Evolutionary conservation across 2,113 vertebrate genomes (phyloP).

Genomic region (Bos indicus): DNA sequence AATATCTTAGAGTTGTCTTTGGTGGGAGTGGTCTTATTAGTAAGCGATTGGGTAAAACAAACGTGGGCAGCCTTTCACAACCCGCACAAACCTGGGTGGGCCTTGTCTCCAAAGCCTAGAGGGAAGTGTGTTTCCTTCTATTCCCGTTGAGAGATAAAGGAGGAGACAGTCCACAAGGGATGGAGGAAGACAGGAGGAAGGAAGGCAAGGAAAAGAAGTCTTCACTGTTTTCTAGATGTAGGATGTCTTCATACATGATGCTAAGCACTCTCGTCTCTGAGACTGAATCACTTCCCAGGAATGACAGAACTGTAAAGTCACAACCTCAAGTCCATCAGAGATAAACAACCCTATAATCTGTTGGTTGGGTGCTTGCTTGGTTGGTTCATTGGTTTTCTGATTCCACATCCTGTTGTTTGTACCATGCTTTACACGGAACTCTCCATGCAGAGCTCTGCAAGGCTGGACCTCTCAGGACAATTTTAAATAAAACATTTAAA

Average conservation of each 20-base stretch:
- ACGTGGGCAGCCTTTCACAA: too few species aligned
- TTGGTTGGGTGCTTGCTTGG: too few species aligned
- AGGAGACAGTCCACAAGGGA: neutral
- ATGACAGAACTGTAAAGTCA: neutral
- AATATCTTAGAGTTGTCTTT: neutral
- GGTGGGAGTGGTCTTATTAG: neutral
- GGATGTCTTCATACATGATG: neutral
- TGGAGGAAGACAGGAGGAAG: neutral
- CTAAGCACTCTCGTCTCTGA: accelerated
- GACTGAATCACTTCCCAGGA: neutral
- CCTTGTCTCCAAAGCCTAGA: neutral
- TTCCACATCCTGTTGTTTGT: accelerated
- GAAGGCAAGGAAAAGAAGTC: neutral
- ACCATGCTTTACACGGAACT: too few species aligned
- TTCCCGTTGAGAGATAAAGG: neutral
- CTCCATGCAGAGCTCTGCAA: neutral
- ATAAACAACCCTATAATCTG: neutral
- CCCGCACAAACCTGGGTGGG: accelerated
- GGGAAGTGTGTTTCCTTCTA: neutral
- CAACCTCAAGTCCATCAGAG: accelerated
- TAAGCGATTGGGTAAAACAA: neutral
- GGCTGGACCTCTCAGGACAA: neutral
- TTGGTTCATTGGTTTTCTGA: neutral
- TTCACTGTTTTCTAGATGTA: accelerated
- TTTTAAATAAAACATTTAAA: neutral